A percentile compares a stretch with the other conserved stretches of the same genome.
Evolutionary conservation across 1,140 invertebrate genomes (phyloP).

Genomic region (Neoseiulus cucumeris): DNA sequence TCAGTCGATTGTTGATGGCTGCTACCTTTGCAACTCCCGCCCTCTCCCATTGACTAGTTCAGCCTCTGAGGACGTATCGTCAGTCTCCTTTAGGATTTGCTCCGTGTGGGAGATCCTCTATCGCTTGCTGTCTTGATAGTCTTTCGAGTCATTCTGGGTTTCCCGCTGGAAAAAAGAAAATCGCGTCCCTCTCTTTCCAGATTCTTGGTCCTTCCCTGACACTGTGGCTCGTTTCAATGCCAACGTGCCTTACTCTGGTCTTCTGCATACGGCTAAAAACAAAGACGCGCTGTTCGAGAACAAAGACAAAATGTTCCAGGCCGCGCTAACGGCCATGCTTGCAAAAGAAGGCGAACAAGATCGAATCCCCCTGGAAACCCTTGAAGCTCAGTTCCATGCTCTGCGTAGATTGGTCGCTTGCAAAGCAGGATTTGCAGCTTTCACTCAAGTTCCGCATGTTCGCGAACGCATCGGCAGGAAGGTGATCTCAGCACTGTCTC

Average conservation of each 20-base stretch:
- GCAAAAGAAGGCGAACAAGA: slow-evolving; percentile 45
- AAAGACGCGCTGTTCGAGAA: slow-evolving; percentile 63
- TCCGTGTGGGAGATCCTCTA: too few species aligned
- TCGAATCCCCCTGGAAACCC: slow-evolving; percentile 38
- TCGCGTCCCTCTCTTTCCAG: too few species aligned
- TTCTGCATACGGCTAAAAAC: slow-evolving; percentile 69
- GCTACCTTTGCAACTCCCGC: too few species aligned
- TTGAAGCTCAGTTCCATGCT: slow-evolving; percentile 77
- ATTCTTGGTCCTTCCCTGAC: slow-evolving; percentile 43
- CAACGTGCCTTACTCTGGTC: slow-evolving; percentile 90
- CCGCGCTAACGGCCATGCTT: slow-evolving; percentile 50
- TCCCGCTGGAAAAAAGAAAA: too few species aligned
- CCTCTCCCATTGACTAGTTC: too few species aligned
- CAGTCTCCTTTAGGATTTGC: too few species aligned
- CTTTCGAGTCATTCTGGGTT: too few species aligned
- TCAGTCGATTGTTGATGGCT: too few species aligned
- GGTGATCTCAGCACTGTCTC: slow-evolving; percentile 69
- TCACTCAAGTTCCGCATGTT: slow-evolving; percentile 72
- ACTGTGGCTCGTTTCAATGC: slow-evolving; percentile 77
- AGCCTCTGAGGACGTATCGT: too few species aligned
- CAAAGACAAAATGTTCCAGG: slow-evolving; percentile 84
- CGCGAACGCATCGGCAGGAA: slow-evolving; percentile 80
- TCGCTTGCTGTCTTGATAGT: too few species aligned
- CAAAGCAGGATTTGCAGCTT: slow-evolving; percentile 90
- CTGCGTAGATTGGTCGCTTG: slow-evolving; percentile 77